These are phyloP conservation scores for Poicephalus meyeri DNA, from an alignment of 2,113 vertebrate species.

Conservation along the genomic window DNA sequence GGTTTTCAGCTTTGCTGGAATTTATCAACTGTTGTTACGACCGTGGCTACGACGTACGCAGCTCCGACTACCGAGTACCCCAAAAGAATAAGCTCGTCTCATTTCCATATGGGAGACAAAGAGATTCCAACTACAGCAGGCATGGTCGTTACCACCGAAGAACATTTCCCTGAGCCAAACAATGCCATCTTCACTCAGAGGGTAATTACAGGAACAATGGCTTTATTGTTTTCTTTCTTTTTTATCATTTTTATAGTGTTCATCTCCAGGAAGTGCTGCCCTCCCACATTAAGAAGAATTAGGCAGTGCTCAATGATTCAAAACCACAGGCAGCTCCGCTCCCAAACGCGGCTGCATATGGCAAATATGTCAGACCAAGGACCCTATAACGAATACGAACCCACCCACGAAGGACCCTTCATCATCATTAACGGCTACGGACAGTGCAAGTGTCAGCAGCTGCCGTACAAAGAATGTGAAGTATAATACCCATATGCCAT, in stretches of 20 bases:
- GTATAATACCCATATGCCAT: constrained; percentile 83
- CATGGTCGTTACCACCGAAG: constrained; percentile 87
- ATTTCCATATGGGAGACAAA: constrained; percentile 93
- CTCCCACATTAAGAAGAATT: constrained; percentile 94
- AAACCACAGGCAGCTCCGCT: constrained; percentile 97
- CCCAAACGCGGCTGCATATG: constrained; percentile 96
- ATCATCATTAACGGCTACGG: constrained; percentile 99
- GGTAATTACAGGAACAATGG: constrained; percentile 99
- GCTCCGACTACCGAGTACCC: constrained; percentile 88
- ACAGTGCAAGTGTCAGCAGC: constrained; percentile 99
- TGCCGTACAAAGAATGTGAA: constrained; percentile 99
- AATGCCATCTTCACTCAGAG: constrained; percentile 95
- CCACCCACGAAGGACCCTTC: constrained; percentile 95
- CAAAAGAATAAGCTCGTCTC: constrained; percentile 91
- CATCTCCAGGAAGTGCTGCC: constrained; percentile 98
- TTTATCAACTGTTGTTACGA: constrained; percentile 87
- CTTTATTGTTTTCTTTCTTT: constrained; percentile 99
- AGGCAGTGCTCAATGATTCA: constrained; percentile 97
- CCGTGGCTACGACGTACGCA: constrained; percentile 81
- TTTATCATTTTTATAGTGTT: constrained; percentile 99
- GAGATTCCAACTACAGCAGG: constrained; percentile 90
- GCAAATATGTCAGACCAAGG: constrained; percentile 96
- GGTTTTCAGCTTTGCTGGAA: constrained; percentile 99
- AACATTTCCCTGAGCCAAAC: constrained; percentile 87
- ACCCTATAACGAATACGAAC: constrained; percentile 97